Evolutionary conservation across 2,888 invertebrate species (phyloP), one percentile per base, ranked within the genome.

Genomic region (Machimus atricapillus): DNA sequence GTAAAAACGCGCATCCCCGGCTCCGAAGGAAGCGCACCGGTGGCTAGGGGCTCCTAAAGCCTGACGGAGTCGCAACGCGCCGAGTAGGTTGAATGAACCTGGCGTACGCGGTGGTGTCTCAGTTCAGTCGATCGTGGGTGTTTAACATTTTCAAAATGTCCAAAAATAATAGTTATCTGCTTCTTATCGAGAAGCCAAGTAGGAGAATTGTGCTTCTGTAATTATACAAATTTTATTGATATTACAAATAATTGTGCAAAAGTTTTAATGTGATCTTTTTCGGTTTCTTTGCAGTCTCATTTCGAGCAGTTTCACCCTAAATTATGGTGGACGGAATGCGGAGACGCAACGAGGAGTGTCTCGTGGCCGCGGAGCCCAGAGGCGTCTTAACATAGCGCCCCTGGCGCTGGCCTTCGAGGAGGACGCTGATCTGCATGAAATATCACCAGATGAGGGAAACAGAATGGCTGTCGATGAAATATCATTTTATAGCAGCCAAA

Each of bases 291-390:
- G 4, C 93, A 94, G 94, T 89, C 91, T 94, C 88, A 94, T 94
- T 88, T 93, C 94, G 0, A 94, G 94, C 78, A 94, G 91, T 90
- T 94, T 94, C 92, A 93, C 91, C 88, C 93, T 94, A 34, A 93
- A 94, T 91, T 93, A 94, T 0, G 93, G 93, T 16, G 93, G 91
- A 90, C 93, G 92, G 88, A 93, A 92, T 37, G 92, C 93, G 0
- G 93, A 93, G 89, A 89, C 93, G 4, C 93, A 93, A 88, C 93
- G 93, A 23, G 40, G 88, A 76, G 8, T 9, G 14, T 46, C 86
- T 34, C 66, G 85, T 73, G 8, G 77, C 31, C 85, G 88, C 8
- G 85, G 87, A 7, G 77, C 78, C n/a, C 88, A 87, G 43, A 79
- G 88, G 14, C 88, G 89, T 34, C 58, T 87, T 16, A 89, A 87